Percentiles rank a stretch among this genome's conserved stretches.
phyloP scores from a whole-genome alignment of 2,888 invertebrate species.

The Rhagonycha fulva region DNA sequence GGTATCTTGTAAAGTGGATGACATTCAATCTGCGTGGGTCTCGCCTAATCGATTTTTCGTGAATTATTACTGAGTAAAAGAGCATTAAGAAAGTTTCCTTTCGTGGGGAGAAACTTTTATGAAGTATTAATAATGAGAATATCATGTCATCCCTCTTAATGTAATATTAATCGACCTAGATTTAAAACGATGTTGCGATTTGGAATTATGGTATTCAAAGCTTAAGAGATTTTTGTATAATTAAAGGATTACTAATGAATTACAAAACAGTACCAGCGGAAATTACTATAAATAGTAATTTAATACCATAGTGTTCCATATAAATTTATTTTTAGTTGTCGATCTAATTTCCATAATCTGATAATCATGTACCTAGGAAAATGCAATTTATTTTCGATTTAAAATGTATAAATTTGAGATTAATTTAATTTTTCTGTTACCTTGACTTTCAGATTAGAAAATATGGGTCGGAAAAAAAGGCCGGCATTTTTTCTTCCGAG shows the following conservation, averaged over 20 bases:
- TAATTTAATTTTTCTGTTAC: background rate
- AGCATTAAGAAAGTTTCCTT: background rate
- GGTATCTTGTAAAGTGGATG: background rate
- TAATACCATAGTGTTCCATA: background rate
- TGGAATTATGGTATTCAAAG: background rate
- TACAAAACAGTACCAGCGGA: background rate
- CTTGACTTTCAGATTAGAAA: constrained; percentile 1
- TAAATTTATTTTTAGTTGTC: background rate
- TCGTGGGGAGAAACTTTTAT: background rate
- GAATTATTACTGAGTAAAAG: background rate
- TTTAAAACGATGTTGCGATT: background rate
- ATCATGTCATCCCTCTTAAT: background rate
- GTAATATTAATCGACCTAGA: background rate
- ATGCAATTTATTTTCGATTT: background rate
- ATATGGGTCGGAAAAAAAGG: background rate
- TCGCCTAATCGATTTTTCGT: background rate
- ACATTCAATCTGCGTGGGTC: background rate
- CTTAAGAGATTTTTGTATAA: background rate
- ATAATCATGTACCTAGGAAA: background rate
- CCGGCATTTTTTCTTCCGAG: background rate
- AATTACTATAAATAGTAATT: background rate
- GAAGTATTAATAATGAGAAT: background rate
- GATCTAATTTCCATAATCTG: background rate
- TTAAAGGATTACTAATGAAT: background rate
- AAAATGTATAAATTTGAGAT: background rate